Evolutionary conservation across 2,113 vertebrate species (phyloP), one percentile per base, ranked within the genome.

Genomic region (Pluvialis apricaria): DNA sequence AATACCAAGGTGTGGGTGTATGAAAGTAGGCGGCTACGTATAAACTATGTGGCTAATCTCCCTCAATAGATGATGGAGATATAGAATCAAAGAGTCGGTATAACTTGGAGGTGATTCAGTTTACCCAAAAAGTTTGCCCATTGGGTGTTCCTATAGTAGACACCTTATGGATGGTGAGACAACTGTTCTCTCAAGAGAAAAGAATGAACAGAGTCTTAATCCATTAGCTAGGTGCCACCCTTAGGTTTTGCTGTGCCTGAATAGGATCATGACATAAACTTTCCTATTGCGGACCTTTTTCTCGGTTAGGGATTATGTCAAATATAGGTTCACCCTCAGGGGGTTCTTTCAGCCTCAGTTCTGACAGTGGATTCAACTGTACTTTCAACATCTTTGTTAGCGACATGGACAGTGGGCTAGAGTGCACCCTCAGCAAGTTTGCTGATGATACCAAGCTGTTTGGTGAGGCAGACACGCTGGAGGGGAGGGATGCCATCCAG

Each of bases 301-400:
- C 47, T 47, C 25, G 1, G 0, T 4, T 13, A 64, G 12, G 4
- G 15, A 34, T 51, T 84, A 36, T 17, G 7, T 51, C 17, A 49
- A 70, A 32, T 31, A 62, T 0, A 3, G 26, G 7, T 72, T 69
- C 18, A 52, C 10, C 5, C 8, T 8, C 1, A 36, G 4, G 9
- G 9, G 1, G 2, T 58, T 68, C 19, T 52, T 36, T 45, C 32
- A 60, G 10, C 11, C 31, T 57, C 19, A 4, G 10, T 77, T 82
- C n/a, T 54, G 38, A 13, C 14, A 44, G 16, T 24, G 25, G 25
- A 16, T 86, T 77, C 36, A 40, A n/a, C n/a, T n/a, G n/a, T n/a
- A n/a, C n/a, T n/a, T n/a, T n/a, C n/a, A n/a, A n/a, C n/a, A n/a
- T n/a, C n/a, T n/a, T n/a, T n/a, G n/a, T n/a, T n/a, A n/a, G n/a